phyloP scores from a whole-genome alignment of 2,113 vertebrate genomes.

The Tauraco erythrolophus region DNA sequence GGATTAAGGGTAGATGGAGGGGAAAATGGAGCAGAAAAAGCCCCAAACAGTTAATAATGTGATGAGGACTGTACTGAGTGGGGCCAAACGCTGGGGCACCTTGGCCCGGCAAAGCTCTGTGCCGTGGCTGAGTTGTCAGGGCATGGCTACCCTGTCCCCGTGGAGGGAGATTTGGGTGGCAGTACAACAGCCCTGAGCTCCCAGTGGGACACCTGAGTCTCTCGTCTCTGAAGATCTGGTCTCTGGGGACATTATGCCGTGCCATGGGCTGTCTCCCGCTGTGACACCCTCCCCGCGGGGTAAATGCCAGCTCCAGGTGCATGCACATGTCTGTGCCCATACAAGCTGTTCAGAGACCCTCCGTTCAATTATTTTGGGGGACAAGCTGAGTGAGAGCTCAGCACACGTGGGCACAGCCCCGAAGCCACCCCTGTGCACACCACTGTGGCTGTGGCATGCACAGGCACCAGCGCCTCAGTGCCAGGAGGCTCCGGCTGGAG shows the following conservation, averaged over 20 bases:
- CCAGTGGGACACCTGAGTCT: not conserved
- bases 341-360: not conserved
- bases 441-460: not conserved
- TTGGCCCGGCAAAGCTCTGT: not conserved
- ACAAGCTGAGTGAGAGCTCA: not conserved
- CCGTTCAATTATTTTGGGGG: fast-evolving
- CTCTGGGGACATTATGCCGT: not conserved
- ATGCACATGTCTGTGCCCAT: fast-evolving
- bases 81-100: not conserved
- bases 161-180: not conserved
- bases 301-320: not conserved
- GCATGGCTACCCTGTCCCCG: not conserved
- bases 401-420: not conserved
- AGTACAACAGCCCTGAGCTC: not conserved
- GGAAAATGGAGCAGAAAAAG: not conserved
- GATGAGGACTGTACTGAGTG: not conserved
- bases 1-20: not conserved
- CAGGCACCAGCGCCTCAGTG: fast-evolving
- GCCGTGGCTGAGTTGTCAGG: fast-evolving
- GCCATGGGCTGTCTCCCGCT: not conserved
- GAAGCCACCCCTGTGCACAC: not conserved
- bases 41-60: not conserved
- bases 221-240: not conserved
- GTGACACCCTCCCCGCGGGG: fast-evolving
- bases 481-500: not conserved